These are phyloP conservation scores for Pseudochromis fuscus DNA, from an alignment of 2,797 vertebrate genomes.

Conservation along the genomic window DNA sequence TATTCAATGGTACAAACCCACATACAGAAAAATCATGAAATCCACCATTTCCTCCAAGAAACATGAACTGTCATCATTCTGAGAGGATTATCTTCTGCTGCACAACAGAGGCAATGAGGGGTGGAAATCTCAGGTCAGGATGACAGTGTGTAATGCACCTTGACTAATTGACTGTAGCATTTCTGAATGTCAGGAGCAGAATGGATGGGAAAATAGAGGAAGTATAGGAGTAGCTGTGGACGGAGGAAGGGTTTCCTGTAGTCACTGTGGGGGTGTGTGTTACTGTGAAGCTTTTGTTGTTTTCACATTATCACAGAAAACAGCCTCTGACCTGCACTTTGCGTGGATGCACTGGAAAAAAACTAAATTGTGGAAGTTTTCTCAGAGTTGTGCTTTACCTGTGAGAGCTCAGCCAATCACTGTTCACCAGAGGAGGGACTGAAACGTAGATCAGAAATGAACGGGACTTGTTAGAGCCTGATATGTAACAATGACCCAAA, in stretches of 20 bases:
- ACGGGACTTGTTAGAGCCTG: too few relatives aligned
- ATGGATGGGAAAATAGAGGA: conserved; percentile 55
- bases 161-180: conserved; percentile 72
- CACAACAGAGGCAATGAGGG: conserved; percentile 43
- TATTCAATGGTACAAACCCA: conserved; percentile 22
- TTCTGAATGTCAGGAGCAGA: conserved; percentile 57
- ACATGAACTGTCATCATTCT: conserved; percentile 52
- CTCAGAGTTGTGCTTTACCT: too few relatives aligned
- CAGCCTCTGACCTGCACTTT: not conserved
- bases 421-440: too few relatives aligned
- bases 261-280: conserved; percentile 35
- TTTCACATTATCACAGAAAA: not conserved
- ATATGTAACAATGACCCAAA: too few relatives aligned
- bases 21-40: conserved; percentile 35
- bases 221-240: conserved; percentile 29
- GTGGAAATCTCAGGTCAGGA: conserved; percentile 68
- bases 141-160: conserved; percentile 71
- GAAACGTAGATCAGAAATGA: too few relatives aligned
- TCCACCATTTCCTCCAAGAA: conserved; percentile 42
- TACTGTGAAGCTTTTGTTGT: conserved; percentile 30
- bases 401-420: too few relatives aligned
- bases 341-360: too few relatives aligned
- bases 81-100: conserved; percentile 45
- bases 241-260: conserved; percentile 34
- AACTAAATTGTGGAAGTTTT: too few relatives aligned